phyloP scores from a whole-genome alignment of 1,140 invertebrate species.

The Triops longicaudatus region DNA sequence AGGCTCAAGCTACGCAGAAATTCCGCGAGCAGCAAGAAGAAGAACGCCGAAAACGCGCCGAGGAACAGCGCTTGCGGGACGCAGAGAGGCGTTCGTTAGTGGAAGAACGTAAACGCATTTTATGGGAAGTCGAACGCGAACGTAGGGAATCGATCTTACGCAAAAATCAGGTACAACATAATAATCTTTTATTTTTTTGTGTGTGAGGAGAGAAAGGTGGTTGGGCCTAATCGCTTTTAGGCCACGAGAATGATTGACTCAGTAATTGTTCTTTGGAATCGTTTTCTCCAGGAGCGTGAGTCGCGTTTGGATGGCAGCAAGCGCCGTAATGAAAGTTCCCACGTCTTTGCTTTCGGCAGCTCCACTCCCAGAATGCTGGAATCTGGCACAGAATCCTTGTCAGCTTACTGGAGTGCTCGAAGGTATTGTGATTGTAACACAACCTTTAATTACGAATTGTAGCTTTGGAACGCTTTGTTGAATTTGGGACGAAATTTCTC shows the following conservation, averaged over 20 bases:
- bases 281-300: slow-evolving; percentile 53
- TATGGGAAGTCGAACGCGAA: slow-evolving; percentile 76
- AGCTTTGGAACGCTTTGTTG: too few relatives aligned
- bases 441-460: too few relatives aligned
- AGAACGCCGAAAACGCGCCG: slow-evolving; percentile 64
- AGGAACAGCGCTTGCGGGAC: slow-evolving; percentile 67
- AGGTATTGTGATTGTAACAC: slow-evolving; percentile 26
- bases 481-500: too few relatives aligned
- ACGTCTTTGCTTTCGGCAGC: slow-evolving; percentile 77
- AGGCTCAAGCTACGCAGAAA: slow-evolving; percentile 72
- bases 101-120: slow-evolving; percentile 74
- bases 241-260: not conserved
- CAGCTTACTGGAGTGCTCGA: slow-evolving; percentile 32
- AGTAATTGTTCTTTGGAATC: not conserved
- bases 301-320: slow-evolving; percentile 66
- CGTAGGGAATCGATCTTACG: slow-evolving; percentile 71
- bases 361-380: slow-evolving; percentile 78
- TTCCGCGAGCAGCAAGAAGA: slow-evolving; percentile 80
- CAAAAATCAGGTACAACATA: slow-evolving; percentile 53
- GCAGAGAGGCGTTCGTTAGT: slow-evolving; percentile 60
- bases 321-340: slow-evolving; percentile 56
- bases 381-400: slow-evolving; percentile 52
- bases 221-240: not conserved
- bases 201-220: not conserved
- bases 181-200: not conserved